Percentiles rank a stretch among this genome's conserved stretches.
These are phyloP conservation scores for Melipona beecheii DNA, from an alignment of 2,888 invertebrate genomes.

Conservation along the genomic window DNA sequence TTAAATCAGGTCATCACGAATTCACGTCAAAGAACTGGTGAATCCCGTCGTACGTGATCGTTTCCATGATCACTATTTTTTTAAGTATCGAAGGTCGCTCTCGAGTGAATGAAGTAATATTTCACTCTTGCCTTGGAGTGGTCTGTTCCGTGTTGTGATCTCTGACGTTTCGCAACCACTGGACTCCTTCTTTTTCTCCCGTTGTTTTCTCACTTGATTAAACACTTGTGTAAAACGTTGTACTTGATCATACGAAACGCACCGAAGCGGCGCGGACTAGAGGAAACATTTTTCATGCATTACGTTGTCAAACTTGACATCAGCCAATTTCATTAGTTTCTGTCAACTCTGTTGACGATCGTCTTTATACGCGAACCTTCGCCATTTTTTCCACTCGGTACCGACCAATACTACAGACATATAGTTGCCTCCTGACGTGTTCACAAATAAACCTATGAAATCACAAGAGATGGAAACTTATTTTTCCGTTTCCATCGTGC, in stretches of 20 bases:
- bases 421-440: slow-evolving; percentile 54
- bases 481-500: slow-evolving; percentile 25
- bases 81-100: slow-evolving; percentile 15
- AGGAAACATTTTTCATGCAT: slow-evolving; percentile 65
- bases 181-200: slow-evolving; percentile 40
- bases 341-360: slow-evolving; percentile 68
- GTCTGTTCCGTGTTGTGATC: slow-evolving; percentile 66
- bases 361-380: slow-evolving; percentile 65
- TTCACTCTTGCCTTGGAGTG: slow-evolving; percentile 70
- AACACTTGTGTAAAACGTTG: slow-evolving; percentile 33
- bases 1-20: slow-evolving; percentile 61
- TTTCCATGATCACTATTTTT: slow-evolving; percentile 53
- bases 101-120: slow-evolving; percentile 33
- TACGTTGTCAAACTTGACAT: slow-evolving; percentile 67
- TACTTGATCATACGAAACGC: slow-evolving; percentile 66
- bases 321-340: slow-evolving; percentile 63
- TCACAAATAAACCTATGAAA: slow-evolving; percentile 56
- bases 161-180: slow-evolving; percentile 78
- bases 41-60: slow-evolving; percentile 30
- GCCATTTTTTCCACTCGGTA: slow-evolving; percentile 68
- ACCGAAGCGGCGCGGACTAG: slow-evolving; percentile 59
- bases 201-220: slow-evolving; percentile 43
- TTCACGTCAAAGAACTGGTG: slow-evolving; percentile 27
- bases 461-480: slow-evolving; percentile 36
- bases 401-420: slow-evolving; percentile 33